Base-by-base conservation (phyloP, 2,113 vertebrate species). In the Apodemus sylvaticus region DNA sequence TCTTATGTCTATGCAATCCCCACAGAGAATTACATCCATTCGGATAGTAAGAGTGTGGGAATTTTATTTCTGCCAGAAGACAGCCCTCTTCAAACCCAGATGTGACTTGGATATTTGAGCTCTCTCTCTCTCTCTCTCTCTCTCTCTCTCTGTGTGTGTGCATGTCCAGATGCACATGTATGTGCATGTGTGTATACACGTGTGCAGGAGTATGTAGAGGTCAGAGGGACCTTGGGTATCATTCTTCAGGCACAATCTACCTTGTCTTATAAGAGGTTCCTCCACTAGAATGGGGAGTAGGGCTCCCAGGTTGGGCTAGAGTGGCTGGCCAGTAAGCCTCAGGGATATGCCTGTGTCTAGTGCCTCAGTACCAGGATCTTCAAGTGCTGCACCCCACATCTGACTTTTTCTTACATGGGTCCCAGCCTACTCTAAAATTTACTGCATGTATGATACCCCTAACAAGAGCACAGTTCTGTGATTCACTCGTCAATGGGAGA, bases 401-500 rank as follows among this genome's bases (percentile, higher is more conserved):
- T 34, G 53, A 31, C 3, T n/a, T 70, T 68, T 48, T 34, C 48
- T 78, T 51, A 36, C 11, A 39, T 51, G 31, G 9, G 42, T 48
- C 34, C 42, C 29, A 68, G 51, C 20, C 88, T 94, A 66, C 89
- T 96, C 88, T 83, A 92, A 83, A 96, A 78, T 91, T 85, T 93
- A 91, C 73, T 85, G 48, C 10, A 19, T 82, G 91, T 89, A 94
- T 97, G 95, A 94, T 87, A 34, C 60, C 89, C 64, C 96, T 87
- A 90, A 81, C 88, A 92, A 95, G 77, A 95, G 83, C 92, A 95
- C 85, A 97, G 83, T 94, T 68, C 79, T 2, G 62, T 94, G 97
- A 97, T 97, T 97, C 90, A 97, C 89, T 86, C 95, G 76, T 97
- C 93, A 97, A 97, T 96, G 93, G 19, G 70, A 97, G 94, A 96